A percentile compares a stretch with the other conserved stretches of the same genome.
Conservation (phyloP, 2,113 vertebrate genomes). For the Gallinago jamesoni region DNA sequence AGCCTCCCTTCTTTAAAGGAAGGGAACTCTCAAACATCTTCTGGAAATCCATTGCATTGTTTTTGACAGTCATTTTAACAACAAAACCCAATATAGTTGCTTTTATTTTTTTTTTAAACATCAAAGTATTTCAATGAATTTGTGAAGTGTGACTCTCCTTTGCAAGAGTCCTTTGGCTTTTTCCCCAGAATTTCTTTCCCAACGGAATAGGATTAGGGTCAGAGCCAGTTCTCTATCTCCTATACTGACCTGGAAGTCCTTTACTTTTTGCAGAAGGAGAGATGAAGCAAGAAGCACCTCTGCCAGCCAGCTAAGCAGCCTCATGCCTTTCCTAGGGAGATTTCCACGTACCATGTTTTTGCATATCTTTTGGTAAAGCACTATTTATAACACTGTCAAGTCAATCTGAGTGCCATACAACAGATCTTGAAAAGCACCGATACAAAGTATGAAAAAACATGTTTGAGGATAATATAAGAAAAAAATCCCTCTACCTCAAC, state of each 20-base stretch:
- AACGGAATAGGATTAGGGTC: not conserved
- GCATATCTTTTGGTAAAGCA: not conserved
- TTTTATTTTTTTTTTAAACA: not conserved
- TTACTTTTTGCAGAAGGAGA: not conserved
- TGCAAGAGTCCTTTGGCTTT: not conserved
- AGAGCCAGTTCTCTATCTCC: not conserved
- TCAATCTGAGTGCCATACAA: not conserved
- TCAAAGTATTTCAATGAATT: not conserved
- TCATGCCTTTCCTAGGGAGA: not conserved
- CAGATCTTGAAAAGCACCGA: not conserved
- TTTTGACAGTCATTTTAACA: not conserved
- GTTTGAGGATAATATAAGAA: not conserved
- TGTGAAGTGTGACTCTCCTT: rapidly evolving
- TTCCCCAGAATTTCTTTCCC: not conserved
- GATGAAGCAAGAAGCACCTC: not conserved
- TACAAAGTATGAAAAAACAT: not conserved
- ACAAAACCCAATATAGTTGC: not conserved
- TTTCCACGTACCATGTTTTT: not conserved
- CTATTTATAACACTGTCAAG: not conserved
- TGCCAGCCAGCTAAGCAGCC: not conserved
- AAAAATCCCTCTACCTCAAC: not conserved
- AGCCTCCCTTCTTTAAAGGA: not conserved
- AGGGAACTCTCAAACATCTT: not conserved
- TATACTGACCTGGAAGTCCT: not conserved
- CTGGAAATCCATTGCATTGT: not conserved